A percentile compares a stretch with the other conserved stretches of the same genome.
These are phyloP conservation scores for Platysteira castanea DNA, from an alignment of 2,113 vertebrate genomes.

Conservation along the genomic window DNA sequence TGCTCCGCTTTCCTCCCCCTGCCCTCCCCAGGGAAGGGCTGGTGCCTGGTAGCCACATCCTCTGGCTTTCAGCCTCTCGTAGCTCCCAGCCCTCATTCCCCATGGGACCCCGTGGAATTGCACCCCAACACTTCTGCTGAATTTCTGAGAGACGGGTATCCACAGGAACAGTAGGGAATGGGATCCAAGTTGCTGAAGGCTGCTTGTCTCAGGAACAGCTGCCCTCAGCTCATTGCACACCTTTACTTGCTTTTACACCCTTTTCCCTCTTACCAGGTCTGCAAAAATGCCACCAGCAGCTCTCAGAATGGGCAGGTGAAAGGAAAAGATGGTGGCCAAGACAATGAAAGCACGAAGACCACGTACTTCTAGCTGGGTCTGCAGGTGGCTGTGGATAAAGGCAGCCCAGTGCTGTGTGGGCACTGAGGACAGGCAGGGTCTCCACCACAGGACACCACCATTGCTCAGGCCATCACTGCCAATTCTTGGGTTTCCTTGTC, in stretches of 20 bases:
- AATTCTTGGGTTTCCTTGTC: neutral
- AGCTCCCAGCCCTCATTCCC: neutral
- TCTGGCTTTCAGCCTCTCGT: neutral
- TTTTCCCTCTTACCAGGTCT: neutral
- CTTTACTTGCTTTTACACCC: neutral
- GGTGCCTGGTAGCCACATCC: fast-evolving
- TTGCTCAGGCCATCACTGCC: neutral
- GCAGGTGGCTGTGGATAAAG: neutral
- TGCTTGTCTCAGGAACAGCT: neutral
- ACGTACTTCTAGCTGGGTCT: constrained; percentile 24
- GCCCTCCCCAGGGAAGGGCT: neutral
- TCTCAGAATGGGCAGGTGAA: neutral
- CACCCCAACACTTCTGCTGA: neutral
- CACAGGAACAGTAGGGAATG: neutral
- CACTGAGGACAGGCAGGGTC: neutral
- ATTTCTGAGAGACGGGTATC: neutral
- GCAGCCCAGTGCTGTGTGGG: neutral
- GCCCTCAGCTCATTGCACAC: fast-evolving
- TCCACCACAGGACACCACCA: neutral
- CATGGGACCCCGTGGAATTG: neutral
- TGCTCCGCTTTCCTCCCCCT: fast-evolving
- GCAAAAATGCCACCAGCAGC: neutral
- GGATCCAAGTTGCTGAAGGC: neutral
- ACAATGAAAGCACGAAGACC: neutral
- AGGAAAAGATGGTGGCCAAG: neutral